Evolutionary conservation across 2,113 vertebrate genomes (phyloP).

Genomic region (Neodon shergylaensis): DNA sequence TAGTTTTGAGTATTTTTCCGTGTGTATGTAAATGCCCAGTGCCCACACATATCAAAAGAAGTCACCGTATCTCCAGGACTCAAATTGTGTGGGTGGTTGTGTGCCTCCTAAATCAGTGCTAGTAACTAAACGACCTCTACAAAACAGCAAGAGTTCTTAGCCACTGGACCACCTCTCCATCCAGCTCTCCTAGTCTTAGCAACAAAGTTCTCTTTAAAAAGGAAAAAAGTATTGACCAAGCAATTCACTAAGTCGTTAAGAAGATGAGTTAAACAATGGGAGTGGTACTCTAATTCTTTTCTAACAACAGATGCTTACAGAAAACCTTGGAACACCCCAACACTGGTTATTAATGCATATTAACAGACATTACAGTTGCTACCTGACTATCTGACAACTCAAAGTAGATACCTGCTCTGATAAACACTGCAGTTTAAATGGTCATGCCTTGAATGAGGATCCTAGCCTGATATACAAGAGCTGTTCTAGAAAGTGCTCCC

Average conservation of each 20-base stretch:
- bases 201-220: not conserved
- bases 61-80: not conserved
- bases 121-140: not conserved
- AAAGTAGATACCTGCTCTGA: not conserved
- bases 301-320: not conserved
- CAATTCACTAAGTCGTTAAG: not conserved
- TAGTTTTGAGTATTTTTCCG: not conserved
- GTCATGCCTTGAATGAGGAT: not conserved
- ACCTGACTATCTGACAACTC: not conserved
- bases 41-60: not conserved
- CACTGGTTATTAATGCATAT: not conserved
- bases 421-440: not conserved
- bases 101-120: not conserved
- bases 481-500: not conserved
- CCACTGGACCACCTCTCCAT: not conserved
- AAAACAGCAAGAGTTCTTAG: not conserved
- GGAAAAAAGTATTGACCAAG: not conserved
- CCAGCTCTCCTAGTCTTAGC: not conserved
- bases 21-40: not conserved
- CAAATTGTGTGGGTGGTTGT: not conserved
- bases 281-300: not conserved
- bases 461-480: not conserved
- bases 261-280: not conserved
- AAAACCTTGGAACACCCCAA: not conserved
- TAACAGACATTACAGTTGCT: not conserved